A percentile compares a stretch with the other conserved stretches of the same genome.
These are phyloP conservation scores for Drosophila obscura DNA, from an alignment of 1,140 invertebrate genomes.

Conservation along the genomic window DNA sequence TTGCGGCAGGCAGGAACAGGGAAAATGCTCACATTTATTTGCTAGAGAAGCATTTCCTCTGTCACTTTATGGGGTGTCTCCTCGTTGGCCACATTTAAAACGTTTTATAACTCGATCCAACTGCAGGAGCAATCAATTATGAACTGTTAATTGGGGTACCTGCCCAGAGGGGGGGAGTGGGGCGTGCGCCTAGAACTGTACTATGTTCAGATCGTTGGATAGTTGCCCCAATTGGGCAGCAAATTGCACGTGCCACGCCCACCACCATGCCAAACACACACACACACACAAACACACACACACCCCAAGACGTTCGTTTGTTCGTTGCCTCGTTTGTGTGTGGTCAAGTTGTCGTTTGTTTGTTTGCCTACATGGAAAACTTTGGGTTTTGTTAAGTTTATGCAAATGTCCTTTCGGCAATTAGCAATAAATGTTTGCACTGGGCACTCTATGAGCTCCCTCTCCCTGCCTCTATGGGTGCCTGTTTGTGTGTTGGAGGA, in stretches of 20 bases:
- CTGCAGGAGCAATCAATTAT: conserved; percentile 58
- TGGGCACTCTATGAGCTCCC: conserved; percentile 30
- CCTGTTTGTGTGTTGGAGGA: conserved; percentile 3
- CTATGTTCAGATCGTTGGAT: conserved; percentile 47
- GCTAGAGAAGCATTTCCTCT: conserved; percentile 1
- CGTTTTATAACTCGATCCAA: conserved; percentile 3
- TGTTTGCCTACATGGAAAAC: conserved; percentile 64
- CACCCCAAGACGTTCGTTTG: conserved; percentile 13
- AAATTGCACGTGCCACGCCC: conserved; percentile 46
- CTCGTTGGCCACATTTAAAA: conserved; percentile 5
- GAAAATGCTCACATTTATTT: conserved; percentile 29
- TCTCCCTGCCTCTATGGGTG: conserved; percentile 3
- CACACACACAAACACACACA: neutral
- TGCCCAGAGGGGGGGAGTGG: conserved; percentile 24
- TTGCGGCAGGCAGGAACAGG: conserved; percentile 2
- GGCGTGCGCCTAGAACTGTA: conserved; percentile 52
- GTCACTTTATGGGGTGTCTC: conserved; percentile 8
- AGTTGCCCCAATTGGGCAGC: conserved; percentile 19
- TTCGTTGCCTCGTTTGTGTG: conserved; percentile 14
- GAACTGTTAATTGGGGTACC: conserved; percentile 55
- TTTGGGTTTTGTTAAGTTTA: conserved; percentile 81
- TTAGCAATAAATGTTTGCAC: conserved; percentile 81
- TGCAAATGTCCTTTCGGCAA: conserved; percentile 80
- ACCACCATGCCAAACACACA: conserved; percentile 19
- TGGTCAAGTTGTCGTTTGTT: conserved; percentile 69